Conservation (phyloP, 2,888 invertebrate species). For the Tanypteryx hageni region DNA sequence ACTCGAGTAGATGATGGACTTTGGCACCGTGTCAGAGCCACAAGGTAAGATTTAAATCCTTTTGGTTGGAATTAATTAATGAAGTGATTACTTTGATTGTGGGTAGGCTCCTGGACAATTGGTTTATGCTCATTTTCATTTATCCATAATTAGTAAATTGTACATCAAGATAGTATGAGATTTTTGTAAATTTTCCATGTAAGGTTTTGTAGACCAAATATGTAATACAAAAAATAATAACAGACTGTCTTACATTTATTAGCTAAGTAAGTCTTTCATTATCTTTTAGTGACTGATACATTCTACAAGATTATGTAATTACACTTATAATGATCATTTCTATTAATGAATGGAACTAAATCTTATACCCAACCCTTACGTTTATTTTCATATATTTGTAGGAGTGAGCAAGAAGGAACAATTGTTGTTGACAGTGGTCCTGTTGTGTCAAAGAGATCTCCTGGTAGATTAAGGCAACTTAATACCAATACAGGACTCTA, state of each 20-base stretch:
- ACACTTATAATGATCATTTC: not conserved
- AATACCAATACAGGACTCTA: conserved; percentile 93
- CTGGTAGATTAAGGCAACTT: conserved; percentile 89
- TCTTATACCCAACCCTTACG: not conserved
- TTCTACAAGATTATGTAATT: not conserved
- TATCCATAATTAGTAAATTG: no score
- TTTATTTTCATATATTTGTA: conserved; percentile 73
- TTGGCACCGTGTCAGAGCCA: conserved; percentile 87
- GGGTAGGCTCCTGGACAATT: not conserved
- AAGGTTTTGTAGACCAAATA: no score
- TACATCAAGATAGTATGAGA: no score
- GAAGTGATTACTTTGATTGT: not conserved
- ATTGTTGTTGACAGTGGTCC: conserved; percentile 93
- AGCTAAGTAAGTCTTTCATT: no score
- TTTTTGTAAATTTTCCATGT: no score
- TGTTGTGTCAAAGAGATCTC: conserved; percentile 87
- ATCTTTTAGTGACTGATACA: no score
- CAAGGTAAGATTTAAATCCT: conserved; percentile 78
- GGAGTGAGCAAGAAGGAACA: conserved; percentile 90
- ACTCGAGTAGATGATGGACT: conserved; percentile 93
- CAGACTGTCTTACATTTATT: no score
- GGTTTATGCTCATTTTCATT: not conserved
- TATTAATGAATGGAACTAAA: not conserved
- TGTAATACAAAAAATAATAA: no score
- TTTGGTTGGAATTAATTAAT: not conserved